Evolutionary conservation across 2,797 vertebrate genomes (phyloP).

Genomic region (Austrolebias charrua): DNA sequence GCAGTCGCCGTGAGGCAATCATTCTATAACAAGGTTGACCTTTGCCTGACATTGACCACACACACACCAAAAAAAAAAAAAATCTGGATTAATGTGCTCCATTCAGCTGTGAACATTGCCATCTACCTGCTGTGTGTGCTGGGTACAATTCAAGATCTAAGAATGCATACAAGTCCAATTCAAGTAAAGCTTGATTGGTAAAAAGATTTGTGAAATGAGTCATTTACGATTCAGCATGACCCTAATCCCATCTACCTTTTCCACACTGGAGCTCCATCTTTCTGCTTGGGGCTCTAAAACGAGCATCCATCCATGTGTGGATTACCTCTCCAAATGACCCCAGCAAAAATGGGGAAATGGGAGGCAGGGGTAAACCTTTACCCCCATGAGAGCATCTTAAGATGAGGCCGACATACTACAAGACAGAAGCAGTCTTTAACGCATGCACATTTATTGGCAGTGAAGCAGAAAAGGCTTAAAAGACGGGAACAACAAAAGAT

Average conservation of each 20-base stretch:
- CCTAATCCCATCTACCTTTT: constrained; percentile 56
- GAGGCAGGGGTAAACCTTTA: constrained; percentile 47
- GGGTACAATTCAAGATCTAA: constrained; percentile 32
- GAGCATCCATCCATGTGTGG: constrained; percentile 73
- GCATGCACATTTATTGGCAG: constrained; percentile 81
- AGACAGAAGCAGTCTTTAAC: constrained; percentile 67
- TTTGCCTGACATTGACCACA: constrained; percentile 71
- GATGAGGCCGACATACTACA: constrained; percentile 58
- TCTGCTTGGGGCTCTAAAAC: constrained; percentile 30
- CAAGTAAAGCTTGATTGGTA: constrained; percentile 45
- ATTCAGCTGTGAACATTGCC: constrained; percentile 51
- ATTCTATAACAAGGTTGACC: constrained; percentile 74
- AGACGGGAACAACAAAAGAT: constrained; percentile 45
- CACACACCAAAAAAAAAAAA: constrained; percentile 27
- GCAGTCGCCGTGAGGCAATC: constrained; percentile 64
- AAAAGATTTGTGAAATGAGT: constrained; percentile 53
- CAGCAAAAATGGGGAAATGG: constrained; percentile 28
- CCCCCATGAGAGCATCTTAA: constrained; percentile 67
- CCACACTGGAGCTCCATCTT: constrained; percentile 29
- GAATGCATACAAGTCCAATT: constrained; percentile 37
- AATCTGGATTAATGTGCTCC: constrained; percentile 60
- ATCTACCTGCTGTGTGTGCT: constrained; percentile 39
- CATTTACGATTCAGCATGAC: constrained; percentile 51
- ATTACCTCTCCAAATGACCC: constrained; percentile 71
- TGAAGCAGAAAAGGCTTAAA: constrained; percentile 76